Evolutionary conservation across 2,888 invertebrate genomes (phyloP), one percentile per base, ranked within the genome.

Genomic region (Ennomos fuscantarius): DNA sequence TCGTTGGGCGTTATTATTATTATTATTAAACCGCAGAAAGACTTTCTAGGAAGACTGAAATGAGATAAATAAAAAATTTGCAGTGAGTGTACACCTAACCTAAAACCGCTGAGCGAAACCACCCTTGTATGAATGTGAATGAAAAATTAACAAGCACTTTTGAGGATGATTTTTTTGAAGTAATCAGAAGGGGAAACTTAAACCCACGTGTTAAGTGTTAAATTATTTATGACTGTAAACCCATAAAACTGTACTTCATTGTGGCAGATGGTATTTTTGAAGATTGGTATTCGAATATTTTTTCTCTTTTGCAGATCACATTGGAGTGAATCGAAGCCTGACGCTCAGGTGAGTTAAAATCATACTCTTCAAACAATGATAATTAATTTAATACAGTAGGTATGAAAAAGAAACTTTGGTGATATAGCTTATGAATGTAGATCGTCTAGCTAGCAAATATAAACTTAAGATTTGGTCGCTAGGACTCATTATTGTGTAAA

Each of bases 71-170:
- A 24, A 24, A 24, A 24, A 41, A 5, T n/a, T 45, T 45, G 5
- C 35, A 2, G 2, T 24, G 9, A 15, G 36, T 55, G 48, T 55
- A n/a, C 10, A 24, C 39, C 8, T 1, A 15, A 5, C 55, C 24
- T 55, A 44, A 48, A 62, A 63, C 69, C 69, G 60, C 67, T 56
- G 58, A 59, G 62, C 37, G 12, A 42, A 32, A 46, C 46, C 47
- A 58, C 54, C 68, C 46, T 69, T 69, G 68, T 63, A 63, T 48
- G 31, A 43, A 41, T 39, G 24, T 37, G 62, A 65, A 78, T 83
- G 68, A 78, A 83, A 79, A 76, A 81, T 77, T 70, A 76, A 82
- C 66, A 72, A 77, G 74, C 78, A 72, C 72, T 76, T 68, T 70
- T 73, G 73, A 69, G 69, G 73, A 75, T 76, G 69, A 68, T 70